Percentiles rank a stretch among this genome's conserved stretches.
Evolutionary conservation across 2,888 invertebrate genomes (phyloP).

Genomic region (Polydrusus tereticollis): DNA sequence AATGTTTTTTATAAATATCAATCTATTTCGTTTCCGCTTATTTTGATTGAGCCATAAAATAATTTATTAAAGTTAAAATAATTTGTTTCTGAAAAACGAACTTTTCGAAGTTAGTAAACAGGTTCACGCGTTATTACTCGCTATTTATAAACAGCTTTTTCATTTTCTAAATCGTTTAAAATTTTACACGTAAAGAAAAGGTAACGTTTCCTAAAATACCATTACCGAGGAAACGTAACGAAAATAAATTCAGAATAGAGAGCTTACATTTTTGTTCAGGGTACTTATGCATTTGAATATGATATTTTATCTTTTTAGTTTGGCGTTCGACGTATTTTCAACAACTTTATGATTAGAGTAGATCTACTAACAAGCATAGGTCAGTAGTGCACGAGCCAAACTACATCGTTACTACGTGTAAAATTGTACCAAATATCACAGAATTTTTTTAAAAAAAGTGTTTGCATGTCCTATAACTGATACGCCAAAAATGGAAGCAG

Average conservation of each 20-base stretch:
- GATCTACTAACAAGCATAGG: too few relatives aligned
- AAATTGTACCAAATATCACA: too few relatives aligned
- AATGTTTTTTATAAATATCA: neutral
- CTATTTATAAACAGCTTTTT: neutral
- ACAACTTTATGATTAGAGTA: too few relatives aligned
- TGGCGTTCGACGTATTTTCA: too few relatives aligned
- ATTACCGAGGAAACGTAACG: neutral
- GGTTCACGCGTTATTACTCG: neutral
- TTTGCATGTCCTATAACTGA: too few relatives aligned
- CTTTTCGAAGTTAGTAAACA: neutral
- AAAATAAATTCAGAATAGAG: neutral
- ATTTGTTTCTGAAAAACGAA: neutral
- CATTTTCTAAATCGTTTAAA: neutral
- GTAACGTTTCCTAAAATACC: neutral
- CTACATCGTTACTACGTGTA: too few relatives aligned
- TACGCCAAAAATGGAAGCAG: too few relatives aligned
- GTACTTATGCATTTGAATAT: too few relatives aligned
- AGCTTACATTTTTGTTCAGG: too few relatives aligned
- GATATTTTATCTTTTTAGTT: too few relatives aligned
- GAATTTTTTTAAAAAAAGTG: too few relatives aligned
- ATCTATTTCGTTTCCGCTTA: neutral
- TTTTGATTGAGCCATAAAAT: neutral
- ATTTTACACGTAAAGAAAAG: neutral
- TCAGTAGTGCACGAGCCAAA: too few relatives aligned
- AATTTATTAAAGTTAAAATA: neutral